These are phyloP conservation scores for Prietella phreatophila DNA, from an alignment of 2,113 vertebrate genomes.

Conservation along the genomic window DNA sequence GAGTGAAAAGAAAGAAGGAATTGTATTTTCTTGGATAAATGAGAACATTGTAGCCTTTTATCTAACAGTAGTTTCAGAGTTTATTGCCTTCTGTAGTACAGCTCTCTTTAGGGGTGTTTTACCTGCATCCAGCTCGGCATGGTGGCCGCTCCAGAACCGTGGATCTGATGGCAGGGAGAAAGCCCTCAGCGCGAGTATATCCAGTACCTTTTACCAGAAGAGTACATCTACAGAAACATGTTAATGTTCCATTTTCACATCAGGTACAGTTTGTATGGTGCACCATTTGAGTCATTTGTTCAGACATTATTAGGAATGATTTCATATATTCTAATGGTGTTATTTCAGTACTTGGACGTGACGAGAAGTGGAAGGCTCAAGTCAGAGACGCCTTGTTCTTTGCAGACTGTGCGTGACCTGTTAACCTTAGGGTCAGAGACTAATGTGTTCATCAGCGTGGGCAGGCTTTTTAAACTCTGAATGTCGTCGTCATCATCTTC, in stretches of 20 bases:
- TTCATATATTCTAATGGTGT: neutral
- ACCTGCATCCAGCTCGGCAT: conserved; percentile 49
- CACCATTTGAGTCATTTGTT: neutral
- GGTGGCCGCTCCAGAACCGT: conserved; percentile 37
- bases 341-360: conserved; percentile 40
- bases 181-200: conserved; percentile 5
- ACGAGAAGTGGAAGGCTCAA: conserved; percentile 42
- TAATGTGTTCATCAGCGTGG: conserved; percentile 32
- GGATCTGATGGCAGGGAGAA: conserved; percentile 47
- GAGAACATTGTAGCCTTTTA: neutral
- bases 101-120: neutral
- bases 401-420: conserved; percentile 28
- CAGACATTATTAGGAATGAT: neutral
- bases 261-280: neutral
- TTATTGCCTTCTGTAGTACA: neutral
- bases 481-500: conserved; percentile 49
- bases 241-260: neutral
- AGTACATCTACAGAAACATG: conserved; percentile 35
- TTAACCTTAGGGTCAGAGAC: conserved; percentile 33
- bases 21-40: neutral
- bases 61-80: neutral
- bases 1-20: neutral
- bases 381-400: conserved; percentile 20
- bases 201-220: conserved; percentile 49
- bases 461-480: conserved; percentile 53